Conservation (phyloP, 1,140 invertebrate species). For the Drosophila bipectinata region DNA sequence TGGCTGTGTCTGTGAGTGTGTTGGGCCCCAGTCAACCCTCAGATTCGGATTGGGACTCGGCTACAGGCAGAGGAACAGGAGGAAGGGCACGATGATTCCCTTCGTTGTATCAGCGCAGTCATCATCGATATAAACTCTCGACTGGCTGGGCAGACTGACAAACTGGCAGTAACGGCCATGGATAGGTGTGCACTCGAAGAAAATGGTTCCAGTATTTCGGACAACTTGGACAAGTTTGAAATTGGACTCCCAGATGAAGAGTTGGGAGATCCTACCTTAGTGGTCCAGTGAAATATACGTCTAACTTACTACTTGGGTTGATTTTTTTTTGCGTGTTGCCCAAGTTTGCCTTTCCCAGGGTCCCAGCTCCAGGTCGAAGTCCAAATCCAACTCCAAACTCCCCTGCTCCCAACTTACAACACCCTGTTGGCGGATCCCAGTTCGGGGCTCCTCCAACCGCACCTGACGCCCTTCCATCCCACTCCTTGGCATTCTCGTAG, state of each 20-base stretch:
- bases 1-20: conserved; percentile 4
- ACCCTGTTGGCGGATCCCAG: conserved; percentile 40
- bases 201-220: background rate
- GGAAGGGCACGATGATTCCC: conserved; percentile 35
- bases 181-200: conserved; percentile 20
- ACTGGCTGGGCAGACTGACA: conserved; percentile 54
- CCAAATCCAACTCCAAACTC: conserved; percentile 7
- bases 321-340: conserved; percentile 14
- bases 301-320: too few relatives aligned
- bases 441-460: background rate
- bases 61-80: conserved; percentile 21
- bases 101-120: conserved; percentile 73
- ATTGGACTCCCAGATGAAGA: too few relatives aligned
- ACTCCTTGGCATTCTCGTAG: conserved; percentile 26
- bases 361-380: conserved; percentile 12
- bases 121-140: conserved; percentile 78
- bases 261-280: background rate
- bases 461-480: conserved; percentile 7
- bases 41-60: conserved; percentile 24
- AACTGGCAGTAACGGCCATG: conserved; percentile 38
- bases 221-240: too few relatives aligned
- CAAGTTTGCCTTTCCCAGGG: conserved; percentile 29
- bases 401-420: background rate
- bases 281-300: background rate
- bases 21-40: conserved; percentile 47